Evolutionary conservation across 2,888 invertebrate genomes (phyloP), one percentile per base, ranked within the genome.

Genomic region (Masnerella sp.): DNA sequence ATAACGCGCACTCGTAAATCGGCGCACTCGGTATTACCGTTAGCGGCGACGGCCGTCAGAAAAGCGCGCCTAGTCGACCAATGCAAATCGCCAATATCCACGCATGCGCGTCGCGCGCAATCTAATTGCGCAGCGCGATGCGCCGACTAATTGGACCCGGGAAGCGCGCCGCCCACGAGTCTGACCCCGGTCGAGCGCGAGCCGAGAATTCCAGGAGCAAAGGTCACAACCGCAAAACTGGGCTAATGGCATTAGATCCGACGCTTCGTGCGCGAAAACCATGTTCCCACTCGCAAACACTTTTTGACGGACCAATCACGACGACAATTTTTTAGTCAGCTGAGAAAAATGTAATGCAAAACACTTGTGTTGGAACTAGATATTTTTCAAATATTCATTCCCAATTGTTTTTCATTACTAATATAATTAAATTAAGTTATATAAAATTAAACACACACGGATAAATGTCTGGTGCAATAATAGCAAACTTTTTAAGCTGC

Each of bases 21-120:
- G 76, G 69, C 74, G 75, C 77, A 78, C 75, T 81, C 79, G 77
- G 78, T 76, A 81, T 81, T 82, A 80, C 81, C 82, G 82, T 81
- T 82, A 81, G 76, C 76, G 51, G 73, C 74, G 68, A 69, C 68
- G 70, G 22, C 30, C 30, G 30, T n/a, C 22, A 17, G 28, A 20
- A n/a, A 7, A 25, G 36, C 8, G 18, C 62, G 17, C 25, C 15
- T 30, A 20, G 12, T 32, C 30, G 65, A 38, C 47, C 67, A 67
- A 68, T 68, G 28, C 43, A 25, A 58, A 59, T 56, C 47, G 42
- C 25, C 14, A 15, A 38, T 34, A 43, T 58, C 11, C 15, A 56
- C 51, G 71, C 68, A 51, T 18, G 30, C 68, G 64, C 59, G 43
- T 52, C 15, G 15, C 36, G 15, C 36, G 4, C 11, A 38, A 58